Percentiles rank a stretch among this genome's conserved stretches.
Evolutionary conservation across 2,888 invertebrate genomes (phyloP).

Genomic region (Scaeva pyrastri): DNA sequence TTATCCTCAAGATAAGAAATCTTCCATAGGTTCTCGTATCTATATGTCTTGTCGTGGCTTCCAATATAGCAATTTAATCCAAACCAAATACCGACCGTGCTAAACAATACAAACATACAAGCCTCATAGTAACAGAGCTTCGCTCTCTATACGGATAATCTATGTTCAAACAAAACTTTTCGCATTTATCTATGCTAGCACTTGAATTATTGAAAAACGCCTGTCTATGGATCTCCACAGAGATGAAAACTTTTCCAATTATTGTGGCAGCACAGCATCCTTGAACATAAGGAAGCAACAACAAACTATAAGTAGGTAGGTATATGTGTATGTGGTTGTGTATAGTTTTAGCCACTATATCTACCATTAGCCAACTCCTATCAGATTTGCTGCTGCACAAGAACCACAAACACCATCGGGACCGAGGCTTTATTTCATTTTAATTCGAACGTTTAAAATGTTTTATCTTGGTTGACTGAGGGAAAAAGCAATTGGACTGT

Average conservation of each 20-base stretch:
- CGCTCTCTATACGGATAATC: conserved; percentile 59
- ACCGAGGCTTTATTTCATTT: conserved; percentile 39
- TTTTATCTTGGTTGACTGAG: conserved; percentile 37
- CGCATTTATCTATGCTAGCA: conserved; percentile 73
- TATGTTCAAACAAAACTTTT: conserved; percentile 76
- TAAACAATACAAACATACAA: background rate
- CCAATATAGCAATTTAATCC: conserved; percentile 29
- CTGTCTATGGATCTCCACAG: conserved; percentile 75
- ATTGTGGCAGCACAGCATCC: conserved; percentile 79
- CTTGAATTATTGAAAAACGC: conserved; percentile 76
- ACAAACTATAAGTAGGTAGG: background rate
- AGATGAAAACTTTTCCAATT: conserved; percentile 83
- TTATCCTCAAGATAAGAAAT: conserved; percentile 41
- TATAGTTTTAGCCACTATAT: background rate
- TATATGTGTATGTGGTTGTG: too few relatives aligned
- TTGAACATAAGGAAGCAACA: conserved; percentile 39
- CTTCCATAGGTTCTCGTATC: background rate
- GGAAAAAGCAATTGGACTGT: background rate
- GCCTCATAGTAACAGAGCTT: conserved; percentile 29
- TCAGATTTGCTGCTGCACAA: conserved; percentile 22
- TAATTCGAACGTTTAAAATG: conserved; percentile 65
- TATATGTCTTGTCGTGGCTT: conserved; percentile 37
- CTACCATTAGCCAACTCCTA: conserved; percentile 28
- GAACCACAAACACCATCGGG: conserved; percentile 3
- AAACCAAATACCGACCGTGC: background rate